Percentiles rank a stretch among this genome's conserved stretches.
These are phyloP conservation scores for Piaya cayana DNA, from an alignment of 2,113 vertebrate genomes.

Conservation along the genomic window DNA sequence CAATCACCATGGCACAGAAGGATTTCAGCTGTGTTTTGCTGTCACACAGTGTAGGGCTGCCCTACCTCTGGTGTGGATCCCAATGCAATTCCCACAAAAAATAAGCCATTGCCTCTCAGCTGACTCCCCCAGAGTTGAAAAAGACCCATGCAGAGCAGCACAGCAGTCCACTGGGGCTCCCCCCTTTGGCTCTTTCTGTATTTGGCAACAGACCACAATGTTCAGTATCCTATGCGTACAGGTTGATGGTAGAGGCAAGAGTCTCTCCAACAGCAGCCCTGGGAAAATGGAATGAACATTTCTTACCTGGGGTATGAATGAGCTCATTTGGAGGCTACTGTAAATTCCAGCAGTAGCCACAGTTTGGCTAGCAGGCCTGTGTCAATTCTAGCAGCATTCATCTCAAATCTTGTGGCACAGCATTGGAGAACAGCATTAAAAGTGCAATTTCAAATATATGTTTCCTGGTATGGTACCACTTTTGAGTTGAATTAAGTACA, in stretches of 20 bases:
- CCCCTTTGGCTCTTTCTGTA: neutral
- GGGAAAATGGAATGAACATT: neutral
- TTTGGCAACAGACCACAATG: neutral
- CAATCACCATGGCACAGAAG: neutral
- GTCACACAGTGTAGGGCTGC: rapidly evolving
- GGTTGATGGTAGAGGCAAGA: neutral
- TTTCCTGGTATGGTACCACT: neutral
- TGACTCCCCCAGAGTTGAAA: neutral
- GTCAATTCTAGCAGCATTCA: neutral
- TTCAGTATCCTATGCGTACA: neutral
- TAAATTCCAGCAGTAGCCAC: neutral
- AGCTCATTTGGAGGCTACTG: neutral
- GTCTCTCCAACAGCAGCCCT: neutral
- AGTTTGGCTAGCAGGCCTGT: neutral
- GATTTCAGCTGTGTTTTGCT: neutral
- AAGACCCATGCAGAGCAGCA: neutral
- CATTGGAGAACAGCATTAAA: neutral
- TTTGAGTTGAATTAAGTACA: neutral
- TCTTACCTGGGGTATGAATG: neutral
- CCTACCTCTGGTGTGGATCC: neutral
- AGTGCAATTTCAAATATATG: neutral
- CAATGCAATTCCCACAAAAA: neutral
- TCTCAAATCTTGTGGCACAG: conserved; percentile 3
- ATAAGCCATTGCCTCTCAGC: neutral
- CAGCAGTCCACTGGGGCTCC: neutral